Base-by-base conservation (phyloP, 2,113 vertebrate species). In the Oceanodroma tethys region DNA sequence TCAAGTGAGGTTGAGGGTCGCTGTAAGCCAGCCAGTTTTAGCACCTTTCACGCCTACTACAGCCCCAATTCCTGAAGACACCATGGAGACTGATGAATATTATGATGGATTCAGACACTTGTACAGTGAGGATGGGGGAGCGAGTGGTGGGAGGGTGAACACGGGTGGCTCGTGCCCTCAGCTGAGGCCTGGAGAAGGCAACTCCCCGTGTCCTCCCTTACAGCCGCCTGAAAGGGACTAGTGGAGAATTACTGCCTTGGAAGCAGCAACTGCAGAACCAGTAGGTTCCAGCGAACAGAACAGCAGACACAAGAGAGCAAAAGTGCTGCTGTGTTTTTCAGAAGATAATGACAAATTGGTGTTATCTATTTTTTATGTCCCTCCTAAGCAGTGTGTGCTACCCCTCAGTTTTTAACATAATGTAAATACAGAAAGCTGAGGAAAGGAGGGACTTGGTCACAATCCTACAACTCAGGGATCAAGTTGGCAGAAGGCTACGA, bases 51-150 rank as follows among this genome's bases (percentile, higher is more conserved):
- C 32, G 8, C 65, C 86, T 40, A 17, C 66, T 19, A 6, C 56
- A 59, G 78, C 62, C 53, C 78, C 53, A 21, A 20, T 23, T 89
- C 47, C 72, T 18, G 66, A 50, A n/a, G 68, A 48, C 48, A 4
- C 7, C 47, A 56, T 15, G 75, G 95, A 98, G 79, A 42, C 55
- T 1, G 98, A 98, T 9, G 98, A 98, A 40, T 98, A 96, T 74
- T 98, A 96, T 6, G 98, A 98, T 59, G 98, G 98, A n/a, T 98
- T 98, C 40, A 21, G 94, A 60, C 68, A 95, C 42, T 90, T 98
- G 84, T 98, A 98, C 32, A 81, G 88, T 1, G 98, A 98, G 87
- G 85, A 47, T 2, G 10, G 38, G 58, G 70, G 45, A 40, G 48
- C 32, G 11, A 81, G 58, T 3, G 21, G 18, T 26, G 93, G 76